These are phyloP conservation scores for Styela plicata DNA, from an alignment of 23 tunicate species.

Conservation along the genomic window DNA sequence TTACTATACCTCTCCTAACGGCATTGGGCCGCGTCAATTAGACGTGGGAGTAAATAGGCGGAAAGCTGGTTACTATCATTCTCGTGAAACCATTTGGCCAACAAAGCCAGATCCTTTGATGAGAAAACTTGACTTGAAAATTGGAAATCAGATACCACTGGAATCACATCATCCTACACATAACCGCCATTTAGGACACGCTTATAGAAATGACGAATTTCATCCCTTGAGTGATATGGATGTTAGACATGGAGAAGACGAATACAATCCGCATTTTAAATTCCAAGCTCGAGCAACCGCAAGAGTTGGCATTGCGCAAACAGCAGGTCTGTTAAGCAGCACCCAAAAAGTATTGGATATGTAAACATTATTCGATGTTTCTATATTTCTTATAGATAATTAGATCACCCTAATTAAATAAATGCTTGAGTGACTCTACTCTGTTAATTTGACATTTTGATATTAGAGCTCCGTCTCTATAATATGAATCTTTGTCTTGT, in stretches of 20 bases:
- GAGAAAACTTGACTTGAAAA: neutral
- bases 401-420: too few species aligned
- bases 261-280: conserved; percentile 23
- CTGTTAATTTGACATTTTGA: too few species aligned
- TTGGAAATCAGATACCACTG: neutral
- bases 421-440: too few species aligned
- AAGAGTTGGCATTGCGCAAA: conserved; percentile 41
- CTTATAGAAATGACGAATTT: too few species aligned
- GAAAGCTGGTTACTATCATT: neutral
- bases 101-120: neutral
- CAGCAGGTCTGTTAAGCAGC: conserved; percentile 46
- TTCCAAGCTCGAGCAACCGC: conserved; percentile 26
- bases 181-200: neutral
- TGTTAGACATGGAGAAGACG: neutral
- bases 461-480: too few species aligned
- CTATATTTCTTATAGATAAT: too few species aligned
- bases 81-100: neutral
- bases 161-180: neutral
- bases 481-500: too few species aligned
- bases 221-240: neutral
- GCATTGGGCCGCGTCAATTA: too few species aligned
- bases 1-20: neutral
- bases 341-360: conserved; percentile 54
- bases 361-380: too few species aligned
- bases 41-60: neutral